A percentile compares a stretch with the other conserved stretches of the same genome.
These are phyloP conservation scores for Drosophila varians DNA, from an alignment of 1,140 invertebrate genomes.

Conservation along the genomic window DNA sequence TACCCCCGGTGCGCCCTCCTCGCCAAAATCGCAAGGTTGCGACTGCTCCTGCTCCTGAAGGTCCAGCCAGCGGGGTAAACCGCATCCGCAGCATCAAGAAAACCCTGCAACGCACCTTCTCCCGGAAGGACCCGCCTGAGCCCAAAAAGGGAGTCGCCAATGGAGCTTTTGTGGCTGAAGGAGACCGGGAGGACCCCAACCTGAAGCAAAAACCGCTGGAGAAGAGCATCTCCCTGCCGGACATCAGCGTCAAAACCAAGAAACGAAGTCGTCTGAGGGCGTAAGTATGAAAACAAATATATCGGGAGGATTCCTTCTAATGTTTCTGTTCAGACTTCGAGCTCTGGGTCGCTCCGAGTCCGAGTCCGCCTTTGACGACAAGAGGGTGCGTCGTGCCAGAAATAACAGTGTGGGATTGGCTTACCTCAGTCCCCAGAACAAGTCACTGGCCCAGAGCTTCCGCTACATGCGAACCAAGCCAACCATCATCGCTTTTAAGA, in stretches of 20 bases:
- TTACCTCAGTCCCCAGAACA: slow-evolving; percentile 90
- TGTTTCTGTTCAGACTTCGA: slow-evolving; percentile 77
- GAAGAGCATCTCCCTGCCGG: slow-evolving; percentile 92
- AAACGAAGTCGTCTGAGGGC: slow-evolving; percentile 88
- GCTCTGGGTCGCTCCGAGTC: slow-evolving; percentile 91
- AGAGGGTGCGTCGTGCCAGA: slow-evolving; percentile 86
- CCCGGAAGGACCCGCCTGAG: slow-evolving; percentile 84
- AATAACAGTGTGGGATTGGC: slow-evolving; percentile 88
- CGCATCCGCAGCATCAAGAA: slow-evolving; percentile 84
- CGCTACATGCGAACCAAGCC: slow-evolving; percentile 94
- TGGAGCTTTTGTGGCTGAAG: slow-evolving; percentile 85
- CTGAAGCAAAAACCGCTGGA: slow-evolving; percentile 85
- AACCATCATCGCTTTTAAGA: slow-evolving; percentile 93
- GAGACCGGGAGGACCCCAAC: slow-evolving; percentile 27
- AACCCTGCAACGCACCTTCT: slow-evolving; percentile 85
- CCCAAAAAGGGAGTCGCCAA: slow-evolving; percentile 85
- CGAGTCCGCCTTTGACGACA: slow-evolving; percentile 89
- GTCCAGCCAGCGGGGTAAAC: slow-evolving; percentile 51
- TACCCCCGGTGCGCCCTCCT: slow-evolving; percentile 67
- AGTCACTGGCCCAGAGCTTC: slow-evolving; percentile 91
- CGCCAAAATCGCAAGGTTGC: slow-evolving; percentile 72
- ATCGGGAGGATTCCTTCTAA: background rate
- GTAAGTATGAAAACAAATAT: slow-evolving; percentile 85
- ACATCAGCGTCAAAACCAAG: slow-evolving; percentile 90
- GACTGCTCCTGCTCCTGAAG: slow-evolving; percentile 2